Evolutionary conservation across 2,888 invertebrate genomes (phyloP).

Genomic region (Parnassius orleans): DNA sequence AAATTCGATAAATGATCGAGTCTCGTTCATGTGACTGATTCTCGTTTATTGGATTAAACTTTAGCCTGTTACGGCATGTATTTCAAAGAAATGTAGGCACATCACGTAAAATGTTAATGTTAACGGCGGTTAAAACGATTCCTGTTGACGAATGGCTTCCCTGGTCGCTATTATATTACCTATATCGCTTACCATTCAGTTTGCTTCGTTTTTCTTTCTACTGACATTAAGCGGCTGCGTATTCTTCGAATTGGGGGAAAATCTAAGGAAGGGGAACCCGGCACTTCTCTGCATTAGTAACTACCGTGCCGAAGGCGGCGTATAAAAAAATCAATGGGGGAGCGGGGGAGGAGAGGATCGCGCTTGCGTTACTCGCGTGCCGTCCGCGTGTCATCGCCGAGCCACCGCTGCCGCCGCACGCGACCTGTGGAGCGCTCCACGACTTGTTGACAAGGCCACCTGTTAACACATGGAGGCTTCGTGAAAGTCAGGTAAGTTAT

Average conservation of each 20-base stretch:
- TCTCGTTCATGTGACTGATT: slow-evolving; percentile 1
- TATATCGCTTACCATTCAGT: background rate
- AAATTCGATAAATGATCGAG: slow-evolving; percentile 1
- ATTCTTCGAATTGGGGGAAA: slow-evolving; percentile 50
- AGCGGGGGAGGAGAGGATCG: slow-evolving; percentile 54
- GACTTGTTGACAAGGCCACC: slow-evolving; percentile 76
- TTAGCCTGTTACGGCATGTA: slow-evolving; percentile 11
- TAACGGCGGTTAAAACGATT: background rate
- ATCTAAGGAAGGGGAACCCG: slow-evolving; percentile 58
- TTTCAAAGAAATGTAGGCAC: slow-evolving; percentile 5
- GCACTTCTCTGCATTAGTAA: slow-evolving; percentile 69
- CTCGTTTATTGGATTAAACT: slow-evolving; percentile 13
- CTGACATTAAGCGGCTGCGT: slow-evolving; percentile 23
- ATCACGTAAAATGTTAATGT: slow-evolving; percentile 4
- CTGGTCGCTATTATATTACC: slow-evolving; percentile 13
- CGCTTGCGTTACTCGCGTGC: slow-evolving; percentile 52
- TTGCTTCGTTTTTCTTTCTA: slow-evolving; percentile 9
- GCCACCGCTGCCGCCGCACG: slow-evolving; percentile 44
- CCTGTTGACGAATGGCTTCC: background rate
- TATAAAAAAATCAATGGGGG: slow-evolving; percentile 74
- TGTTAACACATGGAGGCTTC: slow-evolving; percentile 71
- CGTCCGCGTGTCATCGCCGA: slow-evolving; percentile 38
- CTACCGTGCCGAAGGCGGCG: slow-evolving; percentile 62
- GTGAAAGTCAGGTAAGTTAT: slow-evolving; percentile 64
- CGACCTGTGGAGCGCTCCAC: slow-evolving; percentile 58